phyloP scores from a whole-genome alignment of 2,797 vertebrate species.

The Champsocephalus esox region DNA sequence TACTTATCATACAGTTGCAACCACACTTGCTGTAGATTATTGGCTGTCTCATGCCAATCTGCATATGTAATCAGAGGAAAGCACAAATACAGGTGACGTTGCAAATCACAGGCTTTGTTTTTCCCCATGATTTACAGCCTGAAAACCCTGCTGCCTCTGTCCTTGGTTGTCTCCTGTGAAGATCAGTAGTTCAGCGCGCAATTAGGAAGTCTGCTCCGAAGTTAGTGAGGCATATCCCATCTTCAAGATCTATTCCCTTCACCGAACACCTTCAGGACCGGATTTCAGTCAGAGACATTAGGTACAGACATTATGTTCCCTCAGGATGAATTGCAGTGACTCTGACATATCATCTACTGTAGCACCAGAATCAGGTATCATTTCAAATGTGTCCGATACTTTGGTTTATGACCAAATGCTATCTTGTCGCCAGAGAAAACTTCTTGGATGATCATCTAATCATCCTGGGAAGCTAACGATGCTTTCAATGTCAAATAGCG shows the following conservation, averaged over 20 bases:
- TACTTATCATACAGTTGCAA: not conserved
- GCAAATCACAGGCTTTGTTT: not conserved
- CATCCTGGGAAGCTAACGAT: not conserved
- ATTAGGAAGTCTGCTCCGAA: conserved; percentile 52
- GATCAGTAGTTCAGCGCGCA: conserved; percentile 31
- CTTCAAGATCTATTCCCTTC: conserved; percentile 36
- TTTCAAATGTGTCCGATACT: not conserved
- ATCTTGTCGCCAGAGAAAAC: too few relatives aligned
- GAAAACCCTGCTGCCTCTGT: conserved; percentile 27
- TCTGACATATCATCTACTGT: not conserved
- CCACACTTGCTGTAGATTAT: not conserved
- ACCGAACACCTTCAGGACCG: conserved; percentile 12
- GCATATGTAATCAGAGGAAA: not conserved
- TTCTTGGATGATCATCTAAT: not conserved
- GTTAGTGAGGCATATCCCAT: conserved; percentile 38
- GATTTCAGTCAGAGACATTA: not conserved
- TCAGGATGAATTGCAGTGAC: not conserved
- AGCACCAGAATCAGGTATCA: not conserved
- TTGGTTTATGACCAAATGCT: not conserved
- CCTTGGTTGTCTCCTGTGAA: conserved; percentile 28
- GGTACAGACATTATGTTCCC: not conserved
- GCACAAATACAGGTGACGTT: not conserved
- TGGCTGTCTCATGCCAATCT: not conserved
- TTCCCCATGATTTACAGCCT: not conserved
- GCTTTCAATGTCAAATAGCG: not conserved